A percentile compares a stretch with the other conserved stretches of the same genome.
phyloP scores from a whole-genome alignment of 2,888 invertebrate species.

The Meteorus colon region DNA sequence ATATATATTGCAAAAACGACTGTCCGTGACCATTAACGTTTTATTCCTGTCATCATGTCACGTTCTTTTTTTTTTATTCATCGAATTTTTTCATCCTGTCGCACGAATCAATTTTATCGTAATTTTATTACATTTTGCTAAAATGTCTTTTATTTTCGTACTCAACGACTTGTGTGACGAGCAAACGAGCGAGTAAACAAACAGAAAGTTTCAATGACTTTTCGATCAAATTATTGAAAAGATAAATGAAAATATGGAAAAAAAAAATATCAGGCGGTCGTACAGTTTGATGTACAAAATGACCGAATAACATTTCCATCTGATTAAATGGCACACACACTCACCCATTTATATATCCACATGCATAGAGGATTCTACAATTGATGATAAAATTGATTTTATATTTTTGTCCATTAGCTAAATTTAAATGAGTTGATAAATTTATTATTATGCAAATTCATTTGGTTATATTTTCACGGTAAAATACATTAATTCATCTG shows the following conservation, averaged over 20 bases:
- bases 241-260: neutral
- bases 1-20: neutral
- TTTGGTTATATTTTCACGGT: neutral
- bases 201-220: slow-evolving; percentile 16
- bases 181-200: slow-evolving; percentile 17
- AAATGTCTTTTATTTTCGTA: neutral
- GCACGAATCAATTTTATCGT: neutral
- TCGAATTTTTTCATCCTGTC: neutral
- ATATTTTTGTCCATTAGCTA: neutral
- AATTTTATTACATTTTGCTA: neutral
- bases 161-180: neutral
- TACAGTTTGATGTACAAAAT: neutral
- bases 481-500: neutral
- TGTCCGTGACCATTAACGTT: neutral
- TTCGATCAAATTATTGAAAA: neutral
- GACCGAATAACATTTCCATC: neutral
- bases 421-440: neutral
- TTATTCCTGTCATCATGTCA: neutral
- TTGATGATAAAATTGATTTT: neutral
- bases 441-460: neutral
- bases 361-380: neutral
- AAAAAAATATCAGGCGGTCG: neutral
- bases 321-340: neutral
- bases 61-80: neutral
- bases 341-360: too few relatives aligned